Conservation (phyloP, 2,797 vertebrate genomes). For the Molossus alvarezi region DNA sequence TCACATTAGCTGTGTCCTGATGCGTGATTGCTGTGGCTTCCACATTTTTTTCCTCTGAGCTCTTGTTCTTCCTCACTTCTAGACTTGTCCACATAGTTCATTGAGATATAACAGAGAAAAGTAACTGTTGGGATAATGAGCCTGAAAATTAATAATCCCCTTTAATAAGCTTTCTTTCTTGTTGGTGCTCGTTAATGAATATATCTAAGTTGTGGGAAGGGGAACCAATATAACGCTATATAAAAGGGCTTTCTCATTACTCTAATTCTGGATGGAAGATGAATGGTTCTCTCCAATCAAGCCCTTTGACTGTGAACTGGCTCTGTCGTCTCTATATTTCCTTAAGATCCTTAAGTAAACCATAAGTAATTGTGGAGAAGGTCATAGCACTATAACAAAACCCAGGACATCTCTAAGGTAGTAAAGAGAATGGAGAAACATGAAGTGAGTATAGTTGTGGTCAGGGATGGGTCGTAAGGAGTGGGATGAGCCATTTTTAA, state of each 20-base stretch:
- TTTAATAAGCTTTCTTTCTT: slow-evolving; percentile 69
- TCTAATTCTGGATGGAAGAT: slow-evolving; percentile 59
- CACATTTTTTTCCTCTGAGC: background rate
- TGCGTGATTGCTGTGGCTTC: background rate
- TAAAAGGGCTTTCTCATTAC: slow-evolving; percentile 63
- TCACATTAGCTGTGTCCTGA: background rate
- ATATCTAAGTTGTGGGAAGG: slow-evolving; percentile 17
- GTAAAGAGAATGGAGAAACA: background rate
- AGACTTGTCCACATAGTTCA: slow-evolving; percentile 59
- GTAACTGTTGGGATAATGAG: slow-evolving; percentile 70
- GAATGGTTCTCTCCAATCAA: background rate
- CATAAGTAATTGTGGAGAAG: background rate
- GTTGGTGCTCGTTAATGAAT: slow-evolving; percentile 64
- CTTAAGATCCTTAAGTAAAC: background rate
- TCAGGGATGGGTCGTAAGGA: background rate
- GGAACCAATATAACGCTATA: background rate
- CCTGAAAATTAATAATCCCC: slow-evolving; percentile 72
- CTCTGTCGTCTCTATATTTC: background rate
- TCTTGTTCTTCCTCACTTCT: slow-evolving; percentile 57
- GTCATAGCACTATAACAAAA: background rate
- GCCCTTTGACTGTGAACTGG: background rate
- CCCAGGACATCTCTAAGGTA: background rate
- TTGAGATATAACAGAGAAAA: slow-evolving; percentile 63
- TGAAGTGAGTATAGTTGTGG: background rate
- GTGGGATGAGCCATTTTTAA: background rate